Evolutionary conservation across 2,888 invertebrate genomes (phyloP).

Genomic region (Patella depressa): DNA sequence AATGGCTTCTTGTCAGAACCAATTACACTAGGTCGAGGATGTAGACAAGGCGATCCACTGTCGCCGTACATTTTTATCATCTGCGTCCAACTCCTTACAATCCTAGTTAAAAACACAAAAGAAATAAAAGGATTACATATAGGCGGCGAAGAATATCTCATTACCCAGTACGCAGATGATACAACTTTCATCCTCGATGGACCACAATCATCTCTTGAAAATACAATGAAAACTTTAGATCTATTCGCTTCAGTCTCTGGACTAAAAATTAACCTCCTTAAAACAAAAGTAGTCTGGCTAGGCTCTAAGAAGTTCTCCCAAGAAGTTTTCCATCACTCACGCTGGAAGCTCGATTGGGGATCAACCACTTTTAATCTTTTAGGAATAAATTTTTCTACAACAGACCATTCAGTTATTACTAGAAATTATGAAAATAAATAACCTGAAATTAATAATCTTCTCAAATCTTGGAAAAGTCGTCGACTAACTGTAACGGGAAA

Average conservation of each 20-base stretch:
- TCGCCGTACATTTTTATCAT: constrained; percentile 19
- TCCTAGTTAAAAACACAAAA: constrained; percentile 10
- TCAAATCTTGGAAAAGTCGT: background rate
- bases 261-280: background rate
- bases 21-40: constrained; percentile 1
- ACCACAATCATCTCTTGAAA: constrained; percentile 10
- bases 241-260: background rate
- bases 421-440: background rate
- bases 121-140: constrained; percentile 18
- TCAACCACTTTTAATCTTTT: background rate
- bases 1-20: background rate
- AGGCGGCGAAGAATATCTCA: constrained; percentile 11
- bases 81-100: constrained; percentile 19
- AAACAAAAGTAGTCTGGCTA: constrained; percentile 15
- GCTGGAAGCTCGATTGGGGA: constrained; percentile 16
- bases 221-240: background rate
- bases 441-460: background rate
- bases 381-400: constrained; percentile 16
- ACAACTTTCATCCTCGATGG: constrained; percentile 14
- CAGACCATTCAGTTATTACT: background rate
- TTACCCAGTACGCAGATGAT: constrained; percentile 19
- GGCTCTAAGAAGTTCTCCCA: background rate
- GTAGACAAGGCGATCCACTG: constrained; percentile 15
- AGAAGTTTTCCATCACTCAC: background rate
- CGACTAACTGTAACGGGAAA: background rate